Base-by-base conservation (phyloP, 2,113 vertebrate genomes). In the Pelvicachromis taeniatus region DNA sequence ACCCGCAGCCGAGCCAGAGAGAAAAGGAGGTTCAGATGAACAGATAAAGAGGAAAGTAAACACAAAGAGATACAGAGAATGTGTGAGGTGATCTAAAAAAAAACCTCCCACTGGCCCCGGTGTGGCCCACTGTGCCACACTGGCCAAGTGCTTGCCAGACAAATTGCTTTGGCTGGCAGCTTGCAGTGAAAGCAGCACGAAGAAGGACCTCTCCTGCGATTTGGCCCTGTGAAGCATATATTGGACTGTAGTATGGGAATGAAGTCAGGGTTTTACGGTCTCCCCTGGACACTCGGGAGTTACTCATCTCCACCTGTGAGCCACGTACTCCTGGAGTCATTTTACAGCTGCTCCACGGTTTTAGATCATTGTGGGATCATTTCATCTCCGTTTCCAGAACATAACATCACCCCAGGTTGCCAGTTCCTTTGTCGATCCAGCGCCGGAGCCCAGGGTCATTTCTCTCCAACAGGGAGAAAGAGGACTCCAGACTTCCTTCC, bases 131-230 rank as follows among this genome's bases (percentile, higher is more conserved):
- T 85, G 88, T n/a, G 52, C 80, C 84, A 70, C 83, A 78, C 82
- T 84, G 79, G 87, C 91, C 92, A 81, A 91, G 83, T 88, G 89
- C 87, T 94, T 53, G 91, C 92, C 89, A 90, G 94, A 95, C 92
- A 95, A 95, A 95, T 93, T 93, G 86, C 92, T 85, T 87, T 90
- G 82, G 92, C 91, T 88, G 88, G 91, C 87, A 85, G 83, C 73
- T 21, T 87, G 59, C 86, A 70, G 85, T 19, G 90, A 87, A 83
- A 92, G 53, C 94, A 90, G 92, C 82, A 11, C 86, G 91, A 89
- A 56, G 81, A 81, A 53, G 78, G 85, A 86, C 83, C 87, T 78
- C 78, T 80, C 59, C 84, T 85, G 70, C 78, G 85, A 84, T 78
- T 90, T 85, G 87, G 88, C 89, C 84, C 50, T 3, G 38, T 80